Conservation (phyloP, 2,113 vertebrate species). For the Clupea harengus region DNA sequence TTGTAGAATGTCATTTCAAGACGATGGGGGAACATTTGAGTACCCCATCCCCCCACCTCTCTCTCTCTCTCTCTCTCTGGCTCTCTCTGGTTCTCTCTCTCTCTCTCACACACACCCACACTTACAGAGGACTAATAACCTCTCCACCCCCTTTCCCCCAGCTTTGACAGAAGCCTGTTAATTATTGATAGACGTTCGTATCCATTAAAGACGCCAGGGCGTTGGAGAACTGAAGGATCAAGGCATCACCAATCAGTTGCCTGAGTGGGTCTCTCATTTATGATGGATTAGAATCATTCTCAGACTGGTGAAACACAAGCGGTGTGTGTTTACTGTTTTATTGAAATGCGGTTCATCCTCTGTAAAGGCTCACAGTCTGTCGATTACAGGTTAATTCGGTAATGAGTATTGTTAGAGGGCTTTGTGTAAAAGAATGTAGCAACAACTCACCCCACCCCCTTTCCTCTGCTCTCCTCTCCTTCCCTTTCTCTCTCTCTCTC, state of each 20-base stretch:
- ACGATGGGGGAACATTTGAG: background rate
- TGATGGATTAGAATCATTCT: background rate
- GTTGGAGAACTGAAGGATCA: background rate
- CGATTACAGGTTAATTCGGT: background rate
- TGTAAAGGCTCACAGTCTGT: background rate
- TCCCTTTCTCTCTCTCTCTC: slow-evolving; percentile 1
- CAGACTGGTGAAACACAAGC: background rate
- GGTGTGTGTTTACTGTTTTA: no score
- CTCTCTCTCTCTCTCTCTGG: background rate
- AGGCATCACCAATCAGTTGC: slow-evolving; percentile 37
- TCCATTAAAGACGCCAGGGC: slow-evolving; percentile 49
- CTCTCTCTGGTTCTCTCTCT: background rate
- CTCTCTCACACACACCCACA: background rate
- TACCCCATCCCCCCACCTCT: background rate
- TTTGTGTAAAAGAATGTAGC: background rate
- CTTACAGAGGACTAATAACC: background rate
- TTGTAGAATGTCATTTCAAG: background rate
- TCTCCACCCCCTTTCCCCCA: background rate
- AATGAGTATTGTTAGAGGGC: background rate
- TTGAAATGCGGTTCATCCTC: no score
- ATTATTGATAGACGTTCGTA: slow-evolving; percentile 54
- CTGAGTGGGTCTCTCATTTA: background rate
- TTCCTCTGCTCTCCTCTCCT: background rate
- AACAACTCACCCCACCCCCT: background rate
- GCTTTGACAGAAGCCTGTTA: slow-evolving; percentile 30